These are phyloP conservation scores for Agapetus fuscipes DNA, from an alignment of 2,888 invertebrate genomes.

Conservation along the genomic window DNA sequence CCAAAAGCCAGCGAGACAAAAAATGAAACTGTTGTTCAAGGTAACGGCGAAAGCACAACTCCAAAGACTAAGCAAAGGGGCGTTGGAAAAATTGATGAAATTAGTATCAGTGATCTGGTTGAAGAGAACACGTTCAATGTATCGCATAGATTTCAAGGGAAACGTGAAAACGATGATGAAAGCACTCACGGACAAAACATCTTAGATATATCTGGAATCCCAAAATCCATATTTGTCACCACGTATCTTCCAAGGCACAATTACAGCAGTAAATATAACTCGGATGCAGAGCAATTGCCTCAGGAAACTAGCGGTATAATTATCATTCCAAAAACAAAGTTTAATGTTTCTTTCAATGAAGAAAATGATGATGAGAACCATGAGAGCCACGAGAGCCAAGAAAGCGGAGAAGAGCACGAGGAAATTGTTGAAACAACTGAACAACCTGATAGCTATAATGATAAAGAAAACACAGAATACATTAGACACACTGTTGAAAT, in stretches of 20 bases:
- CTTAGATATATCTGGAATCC: slow-evolving; percentile 18
- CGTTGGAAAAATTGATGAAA: too few relatives aligned
- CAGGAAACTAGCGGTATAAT: slow-evolving; percentile 6
- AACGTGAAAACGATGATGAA: not conserved
- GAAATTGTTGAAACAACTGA: not conserved
- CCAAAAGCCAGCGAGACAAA: not conserved
- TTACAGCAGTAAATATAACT: slow-evolving; percentile 25
- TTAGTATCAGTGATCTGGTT: not conserved
- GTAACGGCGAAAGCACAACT: too few relatives aligned
- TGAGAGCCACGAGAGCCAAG: not conserved
- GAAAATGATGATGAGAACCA: not conserved
- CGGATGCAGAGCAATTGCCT: slow-evolving; percentile 18
- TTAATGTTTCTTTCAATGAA: not conserved
- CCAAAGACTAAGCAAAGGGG: too few relatives aligned
- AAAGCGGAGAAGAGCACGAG: not conserved
- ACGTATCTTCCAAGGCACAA: slow-evolving; percentile 23
- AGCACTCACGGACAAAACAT: not conserved
- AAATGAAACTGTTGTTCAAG: not conserved
- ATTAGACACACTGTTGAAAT: slow-evolving; percentile 9
- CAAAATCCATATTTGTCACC: slow-evolving; percentile 10
- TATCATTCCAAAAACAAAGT: not conserved
- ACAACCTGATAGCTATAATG: too few relatives aligned
- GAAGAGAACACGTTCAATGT: not conserved
- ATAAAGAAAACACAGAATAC: too few relatives aligned
- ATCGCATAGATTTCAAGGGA: not conserved